These are phyloP conservation scores for Coregonus clupeaformis DNA, from an alignment of 2,113 vertebrate species.

Conservation along the genomic window DNA sequence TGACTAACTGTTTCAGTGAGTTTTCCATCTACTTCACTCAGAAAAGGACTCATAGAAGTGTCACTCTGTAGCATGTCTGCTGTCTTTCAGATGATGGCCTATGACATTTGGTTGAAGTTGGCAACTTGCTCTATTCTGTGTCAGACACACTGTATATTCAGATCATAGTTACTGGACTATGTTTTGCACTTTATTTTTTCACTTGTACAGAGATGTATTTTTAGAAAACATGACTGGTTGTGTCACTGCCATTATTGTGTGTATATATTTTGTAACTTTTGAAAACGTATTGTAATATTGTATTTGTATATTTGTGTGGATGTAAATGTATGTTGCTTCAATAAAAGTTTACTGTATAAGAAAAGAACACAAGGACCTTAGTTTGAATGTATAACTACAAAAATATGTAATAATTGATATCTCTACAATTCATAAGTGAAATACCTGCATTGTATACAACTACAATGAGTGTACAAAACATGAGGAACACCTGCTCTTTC, in stretches of 20 bases:
- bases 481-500: no score
- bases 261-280: constrained; percentile 6
- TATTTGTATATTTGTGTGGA: background rate
- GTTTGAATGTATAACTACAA: background rate
- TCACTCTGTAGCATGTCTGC: background rate
- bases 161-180: constrained; percentile 29
- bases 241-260: constrained; percentile 1
- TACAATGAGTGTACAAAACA: no score
- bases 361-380: background rate
- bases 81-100: background rate
- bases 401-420: no score
- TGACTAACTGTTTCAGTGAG: background rate
- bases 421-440: no score
- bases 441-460: no score
- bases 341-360: background rate
- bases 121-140: no score
- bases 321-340: constrained; percentile 9
- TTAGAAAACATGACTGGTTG: background rate
- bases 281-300: no score
- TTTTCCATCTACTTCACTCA: background rate
- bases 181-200: constrained; percentile 55
- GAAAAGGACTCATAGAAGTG: background rate
- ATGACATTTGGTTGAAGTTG: background rate
- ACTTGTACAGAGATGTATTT: background rate
- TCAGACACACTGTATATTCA: background rate